These are phyloP conservation scores for Drosophila leonis DNA, from an alignment of 2,888 invertebrate species.

Conservation along the genomic window DNA sequence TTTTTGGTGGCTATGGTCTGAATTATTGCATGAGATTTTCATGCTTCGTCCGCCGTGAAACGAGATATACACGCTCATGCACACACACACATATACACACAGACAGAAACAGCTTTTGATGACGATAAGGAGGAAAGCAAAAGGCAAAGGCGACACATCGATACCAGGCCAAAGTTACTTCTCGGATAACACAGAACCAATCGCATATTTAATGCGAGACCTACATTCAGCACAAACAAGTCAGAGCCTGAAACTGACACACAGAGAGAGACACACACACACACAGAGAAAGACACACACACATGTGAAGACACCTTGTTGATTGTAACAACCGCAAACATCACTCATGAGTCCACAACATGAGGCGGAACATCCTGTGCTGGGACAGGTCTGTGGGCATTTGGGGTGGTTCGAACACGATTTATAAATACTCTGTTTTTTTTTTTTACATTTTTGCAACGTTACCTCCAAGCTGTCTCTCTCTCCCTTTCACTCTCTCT, in stretches of 20 bases:
- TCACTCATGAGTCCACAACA: constrained; percentile 21
- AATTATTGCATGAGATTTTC: constrained; percentile 51
- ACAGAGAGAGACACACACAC: constrained; percentile 18
- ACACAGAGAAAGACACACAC: constrained; percentile 15
- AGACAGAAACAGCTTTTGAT: constrained; percentile 11
- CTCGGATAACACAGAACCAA: constrained; percentile 65
- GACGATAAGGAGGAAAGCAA: background rate
- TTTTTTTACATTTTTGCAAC: constrained; percentile 1
- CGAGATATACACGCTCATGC: constrained; percentile 58
- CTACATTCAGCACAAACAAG: constrained; percentile 20
- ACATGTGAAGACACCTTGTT: constrained; percentile 37
- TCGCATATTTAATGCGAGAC: constrained; percentile 56
- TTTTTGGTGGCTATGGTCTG: constrained; percentile 21
- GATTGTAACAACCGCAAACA: constrained; percentile 44
- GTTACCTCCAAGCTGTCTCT: background rate
- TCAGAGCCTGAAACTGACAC: constrained; percentile 4
- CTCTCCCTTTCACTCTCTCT: too few relatives aligned
- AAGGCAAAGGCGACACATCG: constrained; percentile 19
- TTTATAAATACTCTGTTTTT: constrained; percentile 19
- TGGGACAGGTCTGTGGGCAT: constrained; percentile 7
- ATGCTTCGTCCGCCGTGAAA: constrained; percentile 72
- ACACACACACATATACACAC: constrained; percentile 23
- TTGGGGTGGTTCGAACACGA: constrained; percentile 2
- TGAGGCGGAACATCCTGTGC: background rate
- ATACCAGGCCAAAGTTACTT: constrained; percentile 55